These are phyloP conservation scores for Parus major DNA, from an alignment of 2,113 vertebrate species.

Conservation along the genomic window DNA sequence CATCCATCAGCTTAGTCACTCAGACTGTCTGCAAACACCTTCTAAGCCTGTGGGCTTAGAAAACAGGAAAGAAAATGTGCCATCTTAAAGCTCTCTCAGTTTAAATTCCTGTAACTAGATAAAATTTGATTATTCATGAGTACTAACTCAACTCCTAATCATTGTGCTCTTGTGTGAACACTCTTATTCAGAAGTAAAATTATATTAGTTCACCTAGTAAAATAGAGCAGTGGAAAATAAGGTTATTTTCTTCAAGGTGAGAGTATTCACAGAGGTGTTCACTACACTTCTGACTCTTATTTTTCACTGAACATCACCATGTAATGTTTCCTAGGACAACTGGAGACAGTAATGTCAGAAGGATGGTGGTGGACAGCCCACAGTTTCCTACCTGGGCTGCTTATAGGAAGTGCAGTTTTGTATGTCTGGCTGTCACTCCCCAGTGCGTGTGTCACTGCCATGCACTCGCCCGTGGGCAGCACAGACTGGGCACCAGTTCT, in stretches of 20 bases:
- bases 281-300: not conserved
- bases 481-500: not conserved
- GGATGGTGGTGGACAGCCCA: not conserved
- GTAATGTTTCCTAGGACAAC: not conserved
- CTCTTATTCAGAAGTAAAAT: not conserved
- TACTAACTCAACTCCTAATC: not conserved
- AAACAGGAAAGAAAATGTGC: not conserved
- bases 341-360: not conserved
- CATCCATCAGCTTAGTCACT: not conserved
- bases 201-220: not conserved
- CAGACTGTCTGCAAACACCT: not conserved
- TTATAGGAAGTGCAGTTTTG: not conserved
- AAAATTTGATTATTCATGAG: not conserved
- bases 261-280: not conserved
- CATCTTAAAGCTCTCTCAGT: not conserved
- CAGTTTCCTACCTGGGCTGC: not conserved
- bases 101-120: conserved; percentile 2
- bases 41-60: too few relatives aligned
- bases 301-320: not conserved
- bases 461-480: not conserved
- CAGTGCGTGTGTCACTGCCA: not conserved
- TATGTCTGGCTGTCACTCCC: not conserved
- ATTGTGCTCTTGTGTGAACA: not conserved
- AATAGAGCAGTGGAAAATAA: not conserved
- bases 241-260: not conserved